These are phyloP conservation scores for Cyrtonyx montezumae DNA, from an alignment of 2,113 vertebrate species.

Conservation along the genomic window DNA sequence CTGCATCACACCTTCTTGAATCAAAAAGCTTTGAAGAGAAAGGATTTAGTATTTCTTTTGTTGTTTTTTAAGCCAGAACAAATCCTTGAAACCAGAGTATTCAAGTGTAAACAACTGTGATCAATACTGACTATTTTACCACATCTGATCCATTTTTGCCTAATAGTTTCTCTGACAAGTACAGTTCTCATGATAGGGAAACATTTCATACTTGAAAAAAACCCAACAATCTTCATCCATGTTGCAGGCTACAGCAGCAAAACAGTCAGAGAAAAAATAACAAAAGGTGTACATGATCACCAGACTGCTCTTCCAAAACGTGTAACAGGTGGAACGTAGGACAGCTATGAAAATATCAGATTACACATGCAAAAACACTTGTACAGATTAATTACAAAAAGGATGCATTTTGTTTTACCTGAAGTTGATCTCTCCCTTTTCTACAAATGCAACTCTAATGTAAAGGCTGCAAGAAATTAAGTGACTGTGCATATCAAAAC, in stretches of 20 bases:
- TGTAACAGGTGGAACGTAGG: background rate
- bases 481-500: background rate
- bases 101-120: background rate
- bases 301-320: background rate
- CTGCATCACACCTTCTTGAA: background rate
- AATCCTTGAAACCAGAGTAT: background rate
- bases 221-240: background rate
- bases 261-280: background rate
- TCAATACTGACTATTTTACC: background rate
- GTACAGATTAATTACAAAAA: background rate
- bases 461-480: background rate
- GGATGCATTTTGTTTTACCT: background rate
- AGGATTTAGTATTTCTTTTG: background rate
- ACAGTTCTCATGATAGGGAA: background rate
- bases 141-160: background rate
- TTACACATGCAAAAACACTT: background rate
- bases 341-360: background rate
- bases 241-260: background rate
- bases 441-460: background rate
- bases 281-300: background rate
- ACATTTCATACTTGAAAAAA: background rate
- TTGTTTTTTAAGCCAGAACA: background rate
- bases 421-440: background rate
- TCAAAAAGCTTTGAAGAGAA: background rate
- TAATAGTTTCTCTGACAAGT: background rate